Evolutionary conservation across 2,888 invertebrate genomes (phyloP).

Genomic region (Macrosoma leucophasiata): DNA sequence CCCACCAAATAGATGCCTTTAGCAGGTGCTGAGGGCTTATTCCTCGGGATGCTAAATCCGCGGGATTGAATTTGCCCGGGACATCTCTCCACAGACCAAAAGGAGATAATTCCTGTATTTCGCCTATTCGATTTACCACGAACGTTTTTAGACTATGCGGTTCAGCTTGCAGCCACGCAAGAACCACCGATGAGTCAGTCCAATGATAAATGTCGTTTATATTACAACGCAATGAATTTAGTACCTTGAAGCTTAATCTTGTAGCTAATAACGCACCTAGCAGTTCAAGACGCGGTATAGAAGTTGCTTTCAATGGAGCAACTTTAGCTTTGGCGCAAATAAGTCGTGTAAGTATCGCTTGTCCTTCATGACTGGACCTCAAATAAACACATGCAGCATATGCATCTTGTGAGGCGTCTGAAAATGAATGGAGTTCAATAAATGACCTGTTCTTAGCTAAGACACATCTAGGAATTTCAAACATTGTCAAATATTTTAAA

Average conservation of each 20-base stretch:
- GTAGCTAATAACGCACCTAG: neutral
- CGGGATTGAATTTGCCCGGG: constrained; percentile 19
- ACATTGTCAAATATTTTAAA: neutral
- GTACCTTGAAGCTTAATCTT: no score
- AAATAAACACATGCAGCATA: neutral
- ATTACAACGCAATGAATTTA: neutral
- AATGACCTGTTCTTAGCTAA: neutral
- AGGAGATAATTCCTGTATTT: no score
- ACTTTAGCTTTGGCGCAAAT: constrained; percentile 2
- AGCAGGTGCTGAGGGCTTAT: constrained; percentile 9
- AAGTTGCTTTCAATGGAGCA: constrained; percentile 1
- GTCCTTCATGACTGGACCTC: neutral
- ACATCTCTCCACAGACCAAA: no score
- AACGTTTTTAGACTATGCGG: neutral
- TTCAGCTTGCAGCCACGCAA: neutral
- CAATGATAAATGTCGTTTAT: neutral
- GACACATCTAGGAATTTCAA: neutral
- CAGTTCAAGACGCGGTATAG: constrained; percentile 2
- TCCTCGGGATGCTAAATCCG: constrained; percentile 21
- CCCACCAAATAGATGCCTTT: constrained; percentile 13
- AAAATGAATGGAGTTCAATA: neutral
- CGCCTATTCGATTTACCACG: neutral
- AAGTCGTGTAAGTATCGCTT: neutral
- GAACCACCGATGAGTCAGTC: neutral
- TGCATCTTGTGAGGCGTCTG: neutral